Base-by-base conservation (phyloP, 2,113 vertebrate species). In the Glaucomys volans region DNA sequence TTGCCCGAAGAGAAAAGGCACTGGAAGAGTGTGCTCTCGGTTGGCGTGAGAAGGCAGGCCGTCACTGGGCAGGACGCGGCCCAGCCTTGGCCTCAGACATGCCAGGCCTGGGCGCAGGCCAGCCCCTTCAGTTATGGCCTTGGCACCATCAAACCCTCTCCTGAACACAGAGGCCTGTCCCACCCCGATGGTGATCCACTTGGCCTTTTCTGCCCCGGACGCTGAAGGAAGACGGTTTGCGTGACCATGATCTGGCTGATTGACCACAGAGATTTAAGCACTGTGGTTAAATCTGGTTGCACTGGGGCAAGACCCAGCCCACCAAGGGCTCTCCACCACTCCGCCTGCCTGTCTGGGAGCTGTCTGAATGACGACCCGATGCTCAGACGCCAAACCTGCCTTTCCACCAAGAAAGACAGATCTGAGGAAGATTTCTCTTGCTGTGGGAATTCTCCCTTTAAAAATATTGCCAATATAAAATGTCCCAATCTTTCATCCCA, bases 381-480 rank as follows among this genome's bases (percentile, higher is more conserved):
- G 57, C 66, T 89, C 20, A n/a, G 59, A 26, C 72, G 1, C 67
- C 67, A 47, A 84, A 44, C 6, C 72, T 57, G 42, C 20, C 67
- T 72, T 74, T 94, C 62, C 79, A 42, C 28, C 18, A 80, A 40
- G 42, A 30, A 69, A 92, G 90, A 10, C n/a, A 64, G 17, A 12
- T 67, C 59, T 71, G 35, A 71, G 37, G 71, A 72, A 90, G 95
- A 67, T n/a, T 50, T 72, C 69, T 86, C 47, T 22, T 28, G 20
- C 62, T 79, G 14, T 74, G 28, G 85, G 97, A 88, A 95, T 79
- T 93, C 30, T 57, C 28, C 28, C 92, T 95, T 52, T 37, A 89
- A 84, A 93, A 82, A 47, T 22, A 40, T 3, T 20, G 37, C 10
- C 9, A 67, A 14, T 4, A 86, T 66, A 85, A 90, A 80, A 44